These are phyloP conservation scores for Drepanosiphum platanoidis DNA, from an alignment of 2,888 invertebrate species.

Conservation along the genomic window DNA sequence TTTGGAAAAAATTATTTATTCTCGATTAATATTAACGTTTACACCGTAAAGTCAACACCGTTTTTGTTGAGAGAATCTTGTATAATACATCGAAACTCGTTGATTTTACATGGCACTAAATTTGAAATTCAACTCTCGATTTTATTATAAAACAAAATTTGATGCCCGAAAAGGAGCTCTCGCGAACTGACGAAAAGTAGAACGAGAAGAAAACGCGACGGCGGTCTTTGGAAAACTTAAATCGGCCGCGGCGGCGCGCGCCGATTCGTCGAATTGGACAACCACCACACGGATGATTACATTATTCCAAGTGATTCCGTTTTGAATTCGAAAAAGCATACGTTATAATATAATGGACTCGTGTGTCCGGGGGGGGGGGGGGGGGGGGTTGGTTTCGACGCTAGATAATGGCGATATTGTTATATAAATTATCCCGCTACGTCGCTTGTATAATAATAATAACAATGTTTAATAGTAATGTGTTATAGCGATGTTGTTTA, in stretches of 20 bases:
- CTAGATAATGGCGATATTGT: neutral
- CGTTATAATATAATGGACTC: neutral
- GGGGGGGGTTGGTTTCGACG: too few species aligned
- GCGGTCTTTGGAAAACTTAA: neutral
- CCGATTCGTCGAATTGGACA: constrained; percentile 19
- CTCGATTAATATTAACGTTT: too few species aligned
- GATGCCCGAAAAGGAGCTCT: too few species aligned
- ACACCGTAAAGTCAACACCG: too few species aligned
- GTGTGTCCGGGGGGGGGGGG: too few species aligned
- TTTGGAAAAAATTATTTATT: too few species aligned
- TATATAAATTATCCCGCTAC: neutral
- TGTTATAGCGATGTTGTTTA: neutral
- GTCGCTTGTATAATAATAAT: neutral
- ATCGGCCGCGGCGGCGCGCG: neutral
- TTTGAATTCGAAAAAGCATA: neutral
- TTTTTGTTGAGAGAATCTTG: too few species aligned
- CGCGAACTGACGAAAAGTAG: neutral
- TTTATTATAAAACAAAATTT: too few species aligned
- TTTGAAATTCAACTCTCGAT: too few species aligned
- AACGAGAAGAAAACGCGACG: neutral
- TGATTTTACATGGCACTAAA: too few species aligned
- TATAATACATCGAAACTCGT: too few species aligned
- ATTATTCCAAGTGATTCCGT: neutral
- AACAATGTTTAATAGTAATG: too few species aligned
- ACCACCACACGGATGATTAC: neutral